Evolutionary conservation across 2,888 invertebrate genomes (phyloP).

Genomic region (Liodrosophila aerea): DNA sequence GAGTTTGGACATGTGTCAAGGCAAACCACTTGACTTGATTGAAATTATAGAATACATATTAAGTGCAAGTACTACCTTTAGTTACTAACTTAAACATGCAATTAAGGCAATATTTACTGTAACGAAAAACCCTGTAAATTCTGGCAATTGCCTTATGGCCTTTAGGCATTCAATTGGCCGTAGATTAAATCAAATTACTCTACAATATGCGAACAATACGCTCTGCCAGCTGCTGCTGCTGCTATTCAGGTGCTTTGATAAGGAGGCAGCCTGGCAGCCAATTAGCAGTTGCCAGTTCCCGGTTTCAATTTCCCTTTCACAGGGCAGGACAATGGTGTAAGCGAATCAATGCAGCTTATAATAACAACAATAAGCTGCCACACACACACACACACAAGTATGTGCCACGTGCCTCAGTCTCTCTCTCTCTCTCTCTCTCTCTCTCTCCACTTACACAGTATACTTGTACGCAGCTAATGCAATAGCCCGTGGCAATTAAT

Average conservation of each 20-base stretch:
- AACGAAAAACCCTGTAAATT: not conserved
- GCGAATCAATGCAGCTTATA: constrained; percentile 31
- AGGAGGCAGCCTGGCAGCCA: constrained; percentile 15
- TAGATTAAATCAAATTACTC: not conserved
- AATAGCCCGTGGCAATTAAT: constrained; percentile 13
- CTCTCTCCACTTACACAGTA: too few species aligned
- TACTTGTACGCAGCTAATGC: not conserved
- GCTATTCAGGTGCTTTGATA: not conserved
- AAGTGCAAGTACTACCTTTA: too few species aligned
- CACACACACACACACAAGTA: too few species aligned
- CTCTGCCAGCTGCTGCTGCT: not conserved
- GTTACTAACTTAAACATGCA: not conserved
- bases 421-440: too few species aligned
- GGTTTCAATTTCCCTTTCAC: not conserved
- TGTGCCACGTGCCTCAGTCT: constrained; percentile 11
- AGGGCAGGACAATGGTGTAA: constrained; percentile 1
- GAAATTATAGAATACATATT: not conserved
- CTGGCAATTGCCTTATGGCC: not conserved
- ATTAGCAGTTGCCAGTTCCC: constrained; percentile 12
- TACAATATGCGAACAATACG: too few species aligned
- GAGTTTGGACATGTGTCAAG: too few species aligned
- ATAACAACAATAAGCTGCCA: constrained; percentile 16
- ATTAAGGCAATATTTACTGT: too few species aligned
- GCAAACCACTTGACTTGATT: too few species aligned
- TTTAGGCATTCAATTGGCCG: constrained; percentile 4